Base-by-base conservation (phyloP, 1,140 invertebrate species). In the Lysiphlebus fabarum region DNA sequence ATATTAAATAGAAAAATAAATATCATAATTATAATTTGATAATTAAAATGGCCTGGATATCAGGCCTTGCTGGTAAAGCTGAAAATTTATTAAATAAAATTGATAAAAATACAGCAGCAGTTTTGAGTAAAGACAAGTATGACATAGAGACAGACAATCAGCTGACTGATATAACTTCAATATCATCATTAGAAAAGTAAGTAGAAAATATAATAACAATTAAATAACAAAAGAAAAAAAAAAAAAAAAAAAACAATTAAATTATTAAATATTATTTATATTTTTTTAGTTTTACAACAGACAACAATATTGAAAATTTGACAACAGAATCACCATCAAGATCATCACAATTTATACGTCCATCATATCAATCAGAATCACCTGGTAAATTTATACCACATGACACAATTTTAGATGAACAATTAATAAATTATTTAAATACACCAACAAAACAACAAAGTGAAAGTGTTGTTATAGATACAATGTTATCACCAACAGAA, bases 11-110 rank as follows among this genome's bases (percentile, higher is more conserved):
- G n/a, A 26, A 26, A 2, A 26, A 26, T 26, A 26, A 26, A 1
- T 4, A 26, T 26, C 17, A 26, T 26, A 26, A 48, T 62, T 48
- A 56, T 38, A 50, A 53, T 53, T 57, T 50, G 17, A 41, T 5
- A 61, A 51, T 10, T 11, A 58, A 8, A 34, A 94, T 93, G 91
- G 90, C 91, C 57, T 93, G 91, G 91, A 80, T 94, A 44, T 85
- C 85, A 59, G 90, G 86, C 64, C 80, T 93, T 43, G 90, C 91
- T 58, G 91, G 87, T 36, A 91, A 89, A 72, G 91, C 91, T 40
- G 92, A 93, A 74, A 85, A 88, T 72, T 83, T 93, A 40, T 74
- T 94, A 8, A 92, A 92, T 72, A 91, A 90, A 80, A 84, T 94
- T 38, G 92, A 94, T 69, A 82, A 91, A 69, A 90, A 88, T 78